Evolutionary conservation across 2,888 invertebrate genomes (phyloP).

Genomic region (Thymelicus sylvestris): DNA sequence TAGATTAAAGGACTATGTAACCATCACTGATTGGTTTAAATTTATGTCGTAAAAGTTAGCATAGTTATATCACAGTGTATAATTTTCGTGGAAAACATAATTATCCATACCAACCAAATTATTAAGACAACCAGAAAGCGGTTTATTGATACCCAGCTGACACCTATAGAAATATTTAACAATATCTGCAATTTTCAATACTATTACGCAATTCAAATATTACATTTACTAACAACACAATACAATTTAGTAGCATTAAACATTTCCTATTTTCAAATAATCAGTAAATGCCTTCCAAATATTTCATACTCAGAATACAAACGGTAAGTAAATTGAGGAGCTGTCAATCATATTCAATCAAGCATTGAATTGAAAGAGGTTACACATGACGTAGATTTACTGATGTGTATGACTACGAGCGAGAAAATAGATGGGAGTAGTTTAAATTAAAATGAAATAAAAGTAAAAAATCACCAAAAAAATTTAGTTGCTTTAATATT

Average conservation of each 20-base stretch:
- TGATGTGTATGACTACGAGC: background rate
- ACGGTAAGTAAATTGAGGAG: slow-evolving; percentile 44
- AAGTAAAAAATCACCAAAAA: too few relatives aligned
- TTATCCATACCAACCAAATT: background rate
- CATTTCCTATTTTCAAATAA: slow-evolving; percentile 38
- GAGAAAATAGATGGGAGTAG: background rate
- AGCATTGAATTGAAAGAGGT: slow-evolving; percentile 40
- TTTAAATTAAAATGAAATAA: too few relatives aligned
- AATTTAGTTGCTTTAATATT: too few relatives aligned
- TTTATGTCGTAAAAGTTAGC: too few relatives aligned
- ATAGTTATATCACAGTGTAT: too few relatives aligned
- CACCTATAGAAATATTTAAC: background rate
- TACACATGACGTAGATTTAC: slow-evolving; percentile 27
- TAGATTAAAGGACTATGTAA: too few relatives aligned
- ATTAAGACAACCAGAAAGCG: background rate
- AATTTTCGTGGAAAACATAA: too few relatives aligned
- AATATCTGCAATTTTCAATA: slow-evolving; percentile 20
- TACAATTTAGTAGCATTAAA: slow-evolving; percentile 30
- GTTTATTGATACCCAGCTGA: background rate
- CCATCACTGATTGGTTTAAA: too few relatives aligned
- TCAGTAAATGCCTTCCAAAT: slow-evolving; percentile 39
- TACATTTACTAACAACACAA: slow-evolving; percentile 24
- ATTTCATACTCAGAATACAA: slow-evolving; percentile 42
- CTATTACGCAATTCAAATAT: slow-evolving; percentile 17
- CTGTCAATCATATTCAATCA: slow-evolving; percentile 47